Conservation (phyloP, 2,113 vertebrate species). For the Pseudorhombus dupliciocellatus region DNA sequence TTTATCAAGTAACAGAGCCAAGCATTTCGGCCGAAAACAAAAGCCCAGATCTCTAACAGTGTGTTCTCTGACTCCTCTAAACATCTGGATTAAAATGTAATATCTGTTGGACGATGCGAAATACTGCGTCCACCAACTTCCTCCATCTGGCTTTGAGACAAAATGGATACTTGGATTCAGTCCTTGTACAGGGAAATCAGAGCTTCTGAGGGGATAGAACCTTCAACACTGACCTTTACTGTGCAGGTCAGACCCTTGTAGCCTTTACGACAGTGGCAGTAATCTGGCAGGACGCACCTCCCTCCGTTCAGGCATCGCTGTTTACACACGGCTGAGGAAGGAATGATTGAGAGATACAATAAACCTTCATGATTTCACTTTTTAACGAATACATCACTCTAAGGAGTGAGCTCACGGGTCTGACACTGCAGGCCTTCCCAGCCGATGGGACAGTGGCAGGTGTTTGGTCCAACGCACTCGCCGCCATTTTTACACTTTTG, state of each 20-base stretch:
- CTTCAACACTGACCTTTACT: conserved; percentile 73
- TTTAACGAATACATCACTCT: neutral
- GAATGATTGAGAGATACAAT: neutral
- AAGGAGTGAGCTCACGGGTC: conserved; percentile 80
- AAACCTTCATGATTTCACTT: no score
- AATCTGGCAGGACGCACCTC: conserved; percentile 84
- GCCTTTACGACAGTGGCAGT: conserved; percentile 86
- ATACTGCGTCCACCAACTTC: neutral
- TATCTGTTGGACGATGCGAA: neutral
- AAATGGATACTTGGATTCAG: neutral
- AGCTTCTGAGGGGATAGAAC: neutral
- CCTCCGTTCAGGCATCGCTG: conserved; percentile 87
- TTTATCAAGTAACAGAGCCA: neutral
- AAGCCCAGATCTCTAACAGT: neutral
- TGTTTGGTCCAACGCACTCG: conserved; percentile 86
- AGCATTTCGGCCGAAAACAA: neutral
- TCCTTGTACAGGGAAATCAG: no score
- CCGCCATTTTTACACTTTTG: conserved; percentile 90
- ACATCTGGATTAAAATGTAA: neutral
- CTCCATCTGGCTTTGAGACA: neutral
- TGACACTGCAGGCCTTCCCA: conserved; percentile 91
- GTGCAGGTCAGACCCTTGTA: conserved; percentile 85
- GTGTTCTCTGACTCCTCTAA: neutral
- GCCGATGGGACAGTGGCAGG: conserved; percentile 83
- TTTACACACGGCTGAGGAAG: conserved; percentile 84